Percentiles rank a stretch among this genome's conserved stretches.
These are phyloP conservation scores for Hymenopus coronatus DNA, from an alignment of 2,888 invertebrate genomes.

Conservation along the genomic window DNA sequence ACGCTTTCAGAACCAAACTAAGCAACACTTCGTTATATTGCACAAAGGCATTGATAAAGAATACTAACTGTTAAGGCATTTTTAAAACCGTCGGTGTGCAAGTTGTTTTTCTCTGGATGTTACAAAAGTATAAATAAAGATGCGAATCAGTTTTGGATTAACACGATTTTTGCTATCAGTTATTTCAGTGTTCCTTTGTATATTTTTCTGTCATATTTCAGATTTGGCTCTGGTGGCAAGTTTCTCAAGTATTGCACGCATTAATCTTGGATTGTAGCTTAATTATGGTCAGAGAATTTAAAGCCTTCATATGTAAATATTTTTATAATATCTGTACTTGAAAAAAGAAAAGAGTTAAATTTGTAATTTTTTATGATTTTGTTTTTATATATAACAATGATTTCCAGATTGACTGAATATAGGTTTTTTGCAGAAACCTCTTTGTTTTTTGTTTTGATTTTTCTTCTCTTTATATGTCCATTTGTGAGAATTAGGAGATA, in stretches of 20 bases:
- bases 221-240: background rate
- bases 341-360: background rate
- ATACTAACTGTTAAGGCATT: no score
- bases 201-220: background rate
- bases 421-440: background rate
- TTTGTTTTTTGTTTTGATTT: no score
- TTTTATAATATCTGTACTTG: background rate
- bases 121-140: no score
- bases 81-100: no score
- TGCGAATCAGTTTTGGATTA: background rate
- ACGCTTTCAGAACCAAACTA: no score
- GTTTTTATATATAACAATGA: background rate
- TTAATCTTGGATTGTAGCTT: conserved; percentile 13
- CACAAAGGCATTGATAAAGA: no score
- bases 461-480: background rate
- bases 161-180: background rate
- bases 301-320: background rate
- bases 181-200: background rate
- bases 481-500: background rate
- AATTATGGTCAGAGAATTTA: background rate
- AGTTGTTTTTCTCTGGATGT: no score
- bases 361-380: background rate
- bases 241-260: background rate
- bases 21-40: no score
- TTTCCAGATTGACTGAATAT: background rate